Percentiles rank a stretch among this genome's conserved stretches.
Evolutionary conservation across 1,140 invertebrate genomes (phyloP).

Genomic region (Tetragnatha versicolor): DNA sequence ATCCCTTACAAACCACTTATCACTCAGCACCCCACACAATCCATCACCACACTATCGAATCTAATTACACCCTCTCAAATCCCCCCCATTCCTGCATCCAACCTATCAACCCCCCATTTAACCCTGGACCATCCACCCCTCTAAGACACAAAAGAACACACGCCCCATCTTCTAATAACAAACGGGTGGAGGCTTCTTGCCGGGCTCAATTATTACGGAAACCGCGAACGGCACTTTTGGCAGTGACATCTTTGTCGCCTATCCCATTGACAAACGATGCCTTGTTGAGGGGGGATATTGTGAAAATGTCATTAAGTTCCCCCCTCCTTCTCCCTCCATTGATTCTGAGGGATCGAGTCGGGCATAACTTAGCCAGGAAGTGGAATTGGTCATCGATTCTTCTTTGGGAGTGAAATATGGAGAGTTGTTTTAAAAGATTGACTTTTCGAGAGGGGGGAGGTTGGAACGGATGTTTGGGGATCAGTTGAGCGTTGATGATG

Average conservation of each 20-base stretch:
- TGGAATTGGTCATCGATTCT: neutral
- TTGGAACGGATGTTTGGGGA: neutral
- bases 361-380: constrained; percentile 19
- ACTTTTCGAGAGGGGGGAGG: neutral
- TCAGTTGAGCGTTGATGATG: too few species aligned
- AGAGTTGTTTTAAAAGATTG: neutral
- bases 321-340: constrained; percentile 29
- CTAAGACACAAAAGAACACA: neutral
- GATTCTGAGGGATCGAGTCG: constrained; percentile 22
- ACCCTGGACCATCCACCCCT: too few species aligned
- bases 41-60: too few species aligned
- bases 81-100: too few species aligned
- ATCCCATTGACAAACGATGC: constrained; percentile 42
- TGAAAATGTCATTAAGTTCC: constrained; percentile 45
- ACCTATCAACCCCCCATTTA: too few species aligned
- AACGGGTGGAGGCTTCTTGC: neutral
- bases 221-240: constrained; percentile 42
- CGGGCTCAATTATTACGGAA: constrained; percentile 36
- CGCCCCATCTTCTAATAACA: neutral
- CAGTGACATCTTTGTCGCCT: constrained; percentile 36
- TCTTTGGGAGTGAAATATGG: neutral
- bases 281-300: constrained; percentile 45
- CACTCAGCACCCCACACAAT: too few species aligned
- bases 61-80: neutral
- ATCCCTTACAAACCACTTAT: too few species aligned